Conservation (phyloP, 2,113 vertebrate species). For the Engraulis encrasicolus region DNA sequence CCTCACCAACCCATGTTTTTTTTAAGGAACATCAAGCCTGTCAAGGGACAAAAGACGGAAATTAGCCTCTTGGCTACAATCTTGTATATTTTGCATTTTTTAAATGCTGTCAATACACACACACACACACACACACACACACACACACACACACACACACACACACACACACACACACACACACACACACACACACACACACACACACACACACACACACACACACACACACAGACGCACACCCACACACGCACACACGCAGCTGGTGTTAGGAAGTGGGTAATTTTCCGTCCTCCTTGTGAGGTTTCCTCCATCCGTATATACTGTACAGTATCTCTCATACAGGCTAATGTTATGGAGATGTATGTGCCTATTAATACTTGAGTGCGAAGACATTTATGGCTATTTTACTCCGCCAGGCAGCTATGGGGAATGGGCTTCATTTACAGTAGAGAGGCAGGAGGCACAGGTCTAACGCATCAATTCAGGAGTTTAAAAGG, state of each 20-base stretch:
- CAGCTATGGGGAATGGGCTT: neutral
- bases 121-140: constrained; percentile 11
- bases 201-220: neutral
- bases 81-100: too few relatives aligned
- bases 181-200: neutral
- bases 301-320: neutral
- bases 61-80: too few relatives aligned
- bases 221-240: neutral
- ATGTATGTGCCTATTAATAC: neutral
- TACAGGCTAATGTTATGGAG: neutral
- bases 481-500: neutral
- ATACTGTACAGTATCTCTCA: too few relatives aligned
- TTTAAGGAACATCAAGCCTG: too few relatives aligned
- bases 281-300: neutral
- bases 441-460: too few relatives aligned
- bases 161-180: neutral
- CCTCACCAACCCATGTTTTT: too few relatives aligned
- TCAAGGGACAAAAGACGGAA: too few relatives aligned
- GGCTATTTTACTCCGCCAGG: neutral
- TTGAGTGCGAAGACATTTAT: neutral
- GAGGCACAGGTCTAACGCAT: neutral
- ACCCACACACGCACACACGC: neutral
- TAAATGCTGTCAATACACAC: too few relatives aligned
- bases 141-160: neutral
- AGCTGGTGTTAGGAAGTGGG: too few relatives aligned